These are phyloP conservation scores for Chondrilla cf. caribensis DNA, from an alignment of 37 sponge, comb jelly and placozoan species.

Conservation along the genomic window DNA sequence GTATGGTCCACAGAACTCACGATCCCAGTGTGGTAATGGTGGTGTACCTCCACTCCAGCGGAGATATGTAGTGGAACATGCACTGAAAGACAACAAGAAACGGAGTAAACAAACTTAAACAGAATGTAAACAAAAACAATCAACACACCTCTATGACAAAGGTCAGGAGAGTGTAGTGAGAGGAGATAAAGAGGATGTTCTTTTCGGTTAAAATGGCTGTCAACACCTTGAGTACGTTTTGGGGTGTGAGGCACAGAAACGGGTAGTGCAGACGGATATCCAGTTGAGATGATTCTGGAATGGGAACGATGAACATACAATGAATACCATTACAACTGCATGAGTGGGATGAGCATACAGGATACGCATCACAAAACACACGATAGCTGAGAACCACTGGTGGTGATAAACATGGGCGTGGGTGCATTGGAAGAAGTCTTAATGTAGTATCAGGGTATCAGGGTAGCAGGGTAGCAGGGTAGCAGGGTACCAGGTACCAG, in stretches of 20 bases:
- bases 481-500: no score
- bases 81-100: no score
- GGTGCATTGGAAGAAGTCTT: no score
- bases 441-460: no score
- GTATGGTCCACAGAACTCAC: background rate
- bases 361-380: background rate
- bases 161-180: constrained; percentile 53
- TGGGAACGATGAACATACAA: background rate
- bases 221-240: constrained; percentile 55
- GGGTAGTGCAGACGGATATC: constrained; percentile 77
- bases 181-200: constrained; percentile 50
- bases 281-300: constrained; percentile 35
- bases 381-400: background rate
- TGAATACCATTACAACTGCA: background rate
- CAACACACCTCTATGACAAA: constrained; percentile 47
- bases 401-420: no score
- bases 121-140: no score
- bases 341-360: background rate
- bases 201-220: constrained; percentile 56
- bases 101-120: no score
- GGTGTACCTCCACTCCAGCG: constrained; percentile 57
- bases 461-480: no score
- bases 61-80: constrained; percentile 56
- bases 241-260: constrained; percentile 58
- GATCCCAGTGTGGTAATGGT: background rate